A percentile compares a stretch with the other conserved stretches of the same genome.
Conservation (phyloP, 2,113 vertebrate genomes). For the Corythornis vintsioides region DNA sequence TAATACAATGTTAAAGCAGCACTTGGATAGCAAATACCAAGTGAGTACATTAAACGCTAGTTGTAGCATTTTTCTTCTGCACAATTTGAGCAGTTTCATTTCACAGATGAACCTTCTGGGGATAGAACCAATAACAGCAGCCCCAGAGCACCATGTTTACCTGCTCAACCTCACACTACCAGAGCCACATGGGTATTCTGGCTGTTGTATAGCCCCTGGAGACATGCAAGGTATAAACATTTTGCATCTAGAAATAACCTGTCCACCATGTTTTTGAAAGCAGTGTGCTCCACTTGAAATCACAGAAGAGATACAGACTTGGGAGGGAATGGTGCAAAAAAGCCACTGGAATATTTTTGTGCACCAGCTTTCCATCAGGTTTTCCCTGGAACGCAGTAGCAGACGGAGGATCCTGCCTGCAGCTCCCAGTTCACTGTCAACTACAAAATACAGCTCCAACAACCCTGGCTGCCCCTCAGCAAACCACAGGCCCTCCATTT, state of each 20-base stretch:
- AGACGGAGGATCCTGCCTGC: not conserved
- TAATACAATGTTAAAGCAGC: not conserved
- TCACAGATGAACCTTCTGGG: not conserved
- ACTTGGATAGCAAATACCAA: not conserved
- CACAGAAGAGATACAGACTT: fast-evolving
- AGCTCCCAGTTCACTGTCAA: fast-evolving
- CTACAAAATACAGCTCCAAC: fast-evolving
- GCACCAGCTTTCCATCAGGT: not conserved
- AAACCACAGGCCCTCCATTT: not conserved
- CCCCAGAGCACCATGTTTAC: not conserved
- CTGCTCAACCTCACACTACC: not conserved
- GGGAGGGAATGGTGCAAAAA: no score
- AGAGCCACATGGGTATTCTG: not conserved
- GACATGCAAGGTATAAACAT: not conserved
- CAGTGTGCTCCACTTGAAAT: not conserved
- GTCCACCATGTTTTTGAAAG: not conserved
- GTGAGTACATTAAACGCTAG: not conserved
- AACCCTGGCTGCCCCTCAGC: not conserved
- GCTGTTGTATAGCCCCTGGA: not conserved
- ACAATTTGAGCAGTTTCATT: not conserved
- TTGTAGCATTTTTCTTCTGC: not conserved
- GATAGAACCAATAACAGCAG: not conserved
- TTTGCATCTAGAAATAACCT: not conserved
- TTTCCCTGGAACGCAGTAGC: not conserved
- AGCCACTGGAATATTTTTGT: not conserved